Conservation (phyloP, 2,888 invertebrate species). For the Arenicola marina region DNA sequence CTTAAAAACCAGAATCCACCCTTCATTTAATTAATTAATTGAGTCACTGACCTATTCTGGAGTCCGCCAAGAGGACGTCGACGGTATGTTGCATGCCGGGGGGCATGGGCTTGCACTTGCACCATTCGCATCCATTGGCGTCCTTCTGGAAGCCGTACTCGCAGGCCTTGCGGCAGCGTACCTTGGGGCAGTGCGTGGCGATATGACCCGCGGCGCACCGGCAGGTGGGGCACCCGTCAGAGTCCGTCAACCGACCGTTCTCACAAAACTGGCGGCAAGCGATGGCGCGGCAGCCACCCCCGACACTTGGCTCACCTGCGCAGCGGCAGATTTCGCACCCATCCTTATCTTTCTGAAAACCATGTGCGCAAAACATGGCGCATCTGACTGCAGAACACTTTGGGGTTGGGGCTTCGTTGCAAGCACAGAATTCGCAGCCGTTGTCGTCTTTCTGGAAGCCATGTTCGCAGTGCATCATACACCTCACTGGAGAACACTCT, state of each 20-base stretch:
- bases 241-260: constrained; percentile 15
- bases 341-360: constrained; percentile 9
- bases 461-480: too few species aligned
- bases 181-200: constrained; percentile 1
- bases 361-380: constrained; percentile 5
- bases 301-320: background rate
- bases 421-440: too few species aligned
- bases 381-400: constrained; percentile 8
- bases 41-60: too few species aligned
- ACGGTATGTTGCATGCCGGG: too few species aligned
- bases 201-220: constrained; percentile 8
- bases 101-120: constrained; percentile 9
- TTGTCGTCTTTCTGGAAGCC: too few species aligned
- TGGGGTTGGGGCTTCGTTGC: too few species aligned
- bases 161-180: constrained; percentile 4
- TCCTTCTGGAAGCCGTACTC: constrained; percentile 8
- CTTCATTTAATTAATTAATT: too few species aligned
- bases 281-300: constrained; percentile 7
- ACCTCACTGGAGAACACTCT: too few species aligned
- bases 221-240: constrained; percentile 13
- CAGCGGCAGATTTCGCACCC: constrained; percentile 18
- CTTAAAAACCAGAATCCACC: too few species aligned
- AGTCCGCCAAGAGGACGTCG: too few species aligned
- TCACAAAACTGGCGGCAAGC: constrained; percentile 10
- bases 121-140: constrained; percentile 10